Percentiles rank a stretch among this genome's conserved stretches.
These are phyloP conservation scores for Diceros bicornis DNA, from an alignment of 2,797 vertebrate genomes.

Conservation along the genomic window DNA sequence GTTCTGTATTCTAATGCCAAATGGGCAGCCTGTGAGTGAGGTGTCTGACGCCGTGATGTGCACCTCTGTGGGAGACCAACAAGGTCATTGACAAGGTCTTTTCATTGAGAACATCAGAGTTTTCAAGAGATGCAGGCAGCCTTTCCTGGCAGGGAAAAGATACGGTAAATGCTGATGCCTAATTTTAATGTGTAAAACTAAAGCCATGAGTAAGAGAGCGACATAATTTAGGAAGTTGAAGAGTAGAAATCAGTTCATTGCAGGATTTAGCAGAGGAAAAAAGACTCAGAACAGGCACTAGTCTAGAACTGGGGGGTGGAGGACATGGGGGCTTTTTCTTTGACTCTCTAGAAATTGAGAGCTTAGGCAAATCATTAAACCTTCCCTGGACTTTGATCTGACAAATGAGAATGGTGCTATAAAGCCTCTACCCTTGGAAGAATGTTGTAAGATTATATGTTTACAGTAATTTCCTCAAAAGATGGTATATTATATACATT, in stretches of 20 bases:
- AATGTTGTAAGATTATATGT: neutral
- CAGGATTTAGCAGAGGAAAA: neutral
- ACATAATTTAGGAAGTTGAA: neutral
- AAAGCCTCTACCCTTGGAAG: neutral
- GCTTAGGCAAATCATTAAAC: neutral
- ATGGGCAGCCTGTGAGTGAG: constrained; percentile 63
- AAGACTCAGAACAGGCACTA: neutral
- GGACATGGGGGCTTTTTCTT: neutral
- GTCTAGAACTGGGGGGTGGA: neutral
- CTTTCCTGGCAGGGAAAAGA: constrained; percentile 48
- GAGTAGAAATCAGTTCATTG: neutral
- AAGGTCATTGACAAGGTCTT: constrained; percentile 71
- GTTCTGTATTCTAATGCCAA: constrained; percentile 72
- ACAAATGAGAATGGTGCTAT: neutral
- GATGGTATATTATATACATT: neutral
- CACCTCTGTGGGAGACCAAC: constrained; percentile 54
- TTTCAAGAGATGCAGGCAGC: constrained; percentile 43
- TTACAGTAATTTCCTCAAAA: constrained; percentile 37
- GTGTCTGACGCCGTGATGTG: constrained; percentile 70
- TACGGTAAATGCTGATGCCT: neutral
- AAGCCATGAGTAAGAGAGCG: neutral
- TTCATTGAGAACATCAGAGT: constrained; percentile 64
- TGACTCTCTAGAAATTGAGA: constrained; percentile 17
- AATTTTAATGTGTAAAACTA: neutral
- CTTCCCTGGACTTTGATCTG: neutral